Percentiles rank a stretch among this genome's conserved stretches.
Evolutionary conservation across 1,140 invertebrate genomes (phyloP).

Genomic region (Drosophila nikananu): DNA sequence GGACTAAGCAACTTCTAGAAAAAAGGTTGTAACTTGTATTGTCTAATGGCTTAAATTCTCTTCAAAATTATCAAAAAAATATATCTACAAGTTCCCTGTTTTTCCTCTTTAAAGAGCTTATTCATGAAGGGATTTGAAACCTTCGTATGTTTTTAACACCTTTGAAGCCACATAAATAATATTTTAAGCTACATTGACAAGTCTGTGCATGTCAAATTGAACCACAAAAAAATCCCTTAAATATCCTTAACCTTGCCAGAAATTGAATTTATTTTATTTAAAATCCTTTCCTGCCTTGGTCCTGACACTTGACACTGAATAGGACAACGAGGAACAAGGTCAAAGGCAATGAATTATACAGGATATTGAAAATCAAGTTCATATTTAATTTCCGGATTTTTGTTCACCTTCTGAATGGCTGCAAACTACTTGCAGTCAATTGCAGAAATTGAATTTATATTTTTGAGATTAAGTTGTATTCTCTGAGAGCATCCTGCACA

Average conservation of each 20-base stretch:
- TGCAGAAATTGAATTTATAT: not conserved
- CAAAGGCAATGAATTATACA: not conserved
- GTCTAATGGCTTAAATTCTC: too few relatives aligned
- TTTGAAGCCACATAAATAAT: not conserved
- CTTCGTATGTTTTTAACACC: not conserved
- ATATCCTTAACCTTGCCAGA: not conserved
- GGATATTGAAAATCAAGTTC: constrained; percentile 16
- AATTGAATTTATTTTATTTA: constrained; percentile 1
- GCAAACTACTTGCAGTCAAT: not conserved
- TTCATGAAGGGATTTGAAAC: not conserved
- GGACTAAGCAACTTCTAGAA: not conserved
- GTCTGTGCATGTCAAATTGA: not conserved
- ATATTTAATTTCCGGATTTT: constrained; percentile 12
- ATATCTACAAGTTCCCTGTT: too few relatives aligned
- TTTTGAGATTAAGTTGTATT: too few relatives aligned
- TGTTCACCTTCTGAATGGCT: not conserved
- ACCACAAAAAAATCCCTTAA: too few relatives aligned
- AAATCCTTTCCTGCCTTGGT: not conserved
- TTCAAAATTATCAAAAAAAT: too few relatives aligned
- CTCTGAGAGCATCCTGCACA: not conserved
- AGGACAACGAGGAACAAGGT: constrained; percentile 1
- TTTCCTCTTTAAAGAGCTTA: not conserved
- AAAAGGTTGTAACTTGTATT: too few relatives aligned
- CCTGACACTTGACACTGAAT: constrained; percentile 4
- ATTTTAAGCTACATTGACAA: not conserved